phyloP scores from a whole-genome alignment of 2,888 invertebrate species.

The Erebia palarica region DNA sequence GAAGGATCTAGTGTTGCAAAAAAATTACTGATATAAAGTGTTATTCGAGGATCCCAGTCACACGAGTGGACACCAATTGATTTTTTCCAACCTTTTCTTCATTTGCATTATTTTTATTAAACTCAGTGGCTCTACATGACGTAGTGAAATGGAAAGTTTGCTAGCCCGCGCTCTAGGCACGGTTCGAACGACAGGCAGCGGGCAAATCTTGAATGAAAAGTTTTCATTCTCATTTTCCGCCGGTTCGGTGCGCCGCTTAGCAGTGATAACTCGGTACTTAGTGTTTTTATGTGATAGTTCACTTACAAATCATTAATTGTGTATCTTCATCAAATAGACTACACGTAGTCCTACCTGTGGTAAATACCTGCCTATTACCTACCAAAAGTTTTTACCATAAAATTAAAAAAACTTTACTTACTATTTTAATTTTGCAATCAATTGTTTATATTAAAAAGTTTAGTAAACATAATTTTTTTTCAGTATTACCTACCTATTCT shows the following conservation, averaged over 20 bases:
- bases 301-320: not conserved
- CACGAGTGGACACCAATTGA: not conserved
- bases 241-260: slow-evolving; percentile 32
- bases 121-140: slow-evolving; percentile 45
- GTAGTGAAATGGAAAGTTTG: slow-evolving; percentile 76
- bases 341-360: not conserved
- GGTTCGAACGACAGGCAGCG: slow-evolving; percentile 61
- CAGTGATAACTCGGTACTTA: slow-evolving; percentile 18
- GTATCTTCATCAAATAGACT: not conserved
- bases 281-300: slow-evolving; percentile 21
- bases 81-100: not conserved
- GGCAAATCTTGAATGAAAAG: slow-evolving; percentile 61
- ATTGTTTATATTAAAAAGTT: no score
- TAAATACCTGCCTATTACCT: slow-evolving; percentile 8
- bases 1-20: slow-evolving; percentile 13
- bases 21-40: not conserved
- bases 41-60: not conserved
- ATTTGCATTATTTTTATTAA: slow-evolving; percentile 32
- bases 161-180: slow-evolving; percentile 55
- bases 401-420: not conserved
- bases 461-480: no score
- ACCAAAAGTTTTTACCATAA: not conserved
- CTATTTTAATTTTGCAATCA: not conserved
- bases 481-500: no score
- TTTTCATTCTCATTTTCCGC: slow-evolving; percentile 52